Evolutionary conservation across 2,888 invertebrate species (phyloP), one percentile per base, ranked within the genome.

Genomic region (Brenthis hecate): DNA sequence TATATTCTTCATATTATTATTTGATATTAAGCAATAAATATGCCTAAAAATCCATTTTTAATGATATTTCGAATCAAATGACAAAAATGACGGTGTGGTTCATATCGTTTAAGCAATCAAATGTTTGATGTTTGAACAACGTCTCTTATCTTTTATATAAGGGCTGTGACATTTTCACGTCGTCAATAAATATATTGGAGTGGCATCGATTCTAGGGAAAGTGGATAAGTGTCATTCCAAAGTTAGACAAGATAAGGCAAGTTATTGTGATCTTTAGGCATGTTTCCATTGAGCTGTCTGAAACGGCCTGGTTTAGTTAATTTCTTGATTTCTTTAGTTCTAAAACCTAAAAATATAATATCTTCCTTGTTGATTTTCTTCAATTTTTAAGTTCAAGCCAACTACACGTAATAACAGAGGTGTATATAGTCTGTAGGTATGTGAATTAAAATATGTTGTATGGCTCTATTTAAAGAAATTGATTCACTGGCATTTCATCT

Each of bases 161-260:
- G 65, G 19, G 68, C 63, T 58, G 64, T 53, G 68, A 70, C 68
- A 72, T 69, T 60, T 60, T 53, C 70, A 65, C 63, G 66, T 70
- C 68, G 66, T 66, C 72, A 66, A 72, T 70, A 72, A 72, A 72
- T 76, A 60, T 50, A 75, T 78, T 74, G 69, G 76, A 75, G 82
- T 79, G 79, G 80, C 82, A 87, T 88, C 84, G 85, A 86, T 85
- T 80, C 76, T 76, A 83, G 79, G 75, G 79, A 81, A 83, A 83
- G 83, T 79, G 84, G 85, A 86, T 86, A 87, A 87, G 85, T 88
- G 85, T 86, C 85, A 83, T 83, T 77, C 74, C 76, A 80, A 88
- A 88, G 78, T 86, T 85, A 76, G 75, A 71, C 75, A 73, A 78
- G 89, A 88, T 88, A 88, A 86, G 81, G 74, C 78, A 83, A 85